Evolutionary conservation across 2,113 vertebrate species (phyloP).

Genomic region (Ceyx cyanopectus): DNA sequence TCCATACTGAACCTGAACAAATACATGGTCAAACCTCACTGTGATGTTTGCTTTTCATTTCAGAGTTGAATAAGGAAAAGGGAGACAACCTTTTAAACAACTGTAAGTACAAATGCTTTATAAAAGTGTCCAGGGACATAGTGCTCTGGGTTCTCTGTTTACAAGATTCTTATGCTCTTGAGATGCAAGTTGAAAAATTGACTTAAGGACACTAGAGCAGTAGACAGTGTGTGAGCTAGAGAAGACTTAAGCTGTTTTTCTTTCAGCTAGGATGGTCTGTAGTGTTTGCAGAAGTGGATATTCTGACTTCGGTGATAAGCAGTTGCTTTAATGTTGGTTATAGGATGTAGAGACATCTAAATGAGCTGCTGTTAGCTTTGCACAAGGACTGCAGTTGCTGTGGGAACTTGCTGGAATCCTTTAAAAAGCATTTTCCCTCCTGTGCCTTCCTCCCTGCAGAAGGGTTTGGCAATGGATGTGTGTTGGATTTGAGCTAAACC

Average conservation of each 20-base stretch:
- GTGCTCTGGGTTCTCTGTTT: not conserved
- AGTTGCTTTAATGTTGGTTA: not conserved
- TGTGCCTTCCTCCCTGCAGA: not conserved
- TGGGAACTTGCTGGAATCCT: not conserved
- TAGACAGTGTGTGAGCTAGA: not conserved
- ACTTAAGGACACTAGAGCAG: not conserved
- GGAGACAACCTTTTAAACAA: constrained; percentile 77
- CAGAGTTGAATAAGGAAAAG: constrained; percentile 68
- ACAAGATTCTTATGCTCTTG: not conserved
- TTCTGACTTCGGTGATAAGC: not conserved
- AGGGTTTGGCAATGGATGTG: not conserved
- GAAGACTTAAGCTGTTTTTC: not conserved
- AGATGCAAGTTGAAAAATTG: not conserved
- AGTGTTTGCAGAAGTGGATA: not conserved
- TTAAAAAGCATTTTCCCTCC: not conserved
- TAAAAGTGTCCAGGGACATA: not conserved
- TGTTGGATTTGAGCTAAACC: not conserved
- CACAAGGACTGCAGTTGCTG: not conserved
- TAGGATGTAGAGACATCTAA: not conserved
- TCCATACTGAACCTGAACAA: not conserved
- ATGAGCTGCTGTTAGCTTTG: not conserved
- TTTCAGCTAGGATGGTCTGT: not conserved
- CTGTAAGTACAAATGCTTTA: constrained; percentile 67
- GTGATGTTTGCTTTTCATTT: constrained; percentile 39
- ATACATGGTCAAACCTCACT: not conserved